These are phyloP conservation scores for Bursaphelenchus mucronatus DNA, from an alignment of 1,140 invertebrate genomes.

Conservation along the genomic window DNA sequence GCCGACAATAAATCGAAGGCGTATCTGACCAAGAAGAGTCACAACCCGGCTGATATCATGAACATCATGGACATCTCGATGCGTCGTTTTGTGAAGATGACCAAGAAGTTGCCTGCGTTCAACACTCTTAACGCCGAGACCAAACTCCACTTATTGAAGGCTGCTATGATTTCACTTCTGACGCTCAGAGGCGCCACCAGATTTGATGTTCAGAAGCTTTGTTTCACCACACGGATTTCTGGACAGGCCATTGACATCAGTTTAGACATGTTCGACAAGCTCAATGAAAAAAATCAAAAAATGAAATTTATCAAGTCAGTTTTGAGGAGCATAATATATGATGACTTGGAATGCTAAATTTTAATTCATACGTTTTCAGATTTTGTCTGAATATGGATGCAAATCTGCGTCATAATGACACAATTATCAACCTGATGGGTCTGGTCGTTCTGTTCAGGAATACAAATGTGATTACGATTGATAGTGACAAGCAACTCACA, in stretches of 20 bases:
- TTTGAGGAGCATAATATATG: conserved; percentile 28
- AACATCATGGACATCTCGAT: conserved; percentile 58
- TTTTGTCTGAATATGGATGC: conserved; percentile 31
- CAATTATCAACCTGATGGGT: conserved; percentile 43
- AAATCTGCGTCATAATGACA: conserved; percentile 33
- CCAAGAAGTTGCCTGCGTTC: conserved; percentile 52
- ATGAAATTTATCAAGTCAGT: conserved; percentile 20
- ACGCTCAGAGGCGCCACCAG: conserved; percentile 38
- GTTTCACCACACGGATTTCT: neutral
- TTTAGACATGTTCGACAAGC: conserved; percentile 51
- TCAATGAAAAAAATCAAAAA: conserved; percentile 42
- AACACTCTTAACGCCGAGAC: conserved; percentile 47
- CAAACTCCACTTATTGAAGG: conserved; percentile 63
- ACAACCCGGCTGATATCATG: conserved; percentile 51
- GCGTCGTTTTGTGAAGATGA: conserved; percentile 55
- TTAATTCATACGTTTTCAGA: conserved; percentile 26
- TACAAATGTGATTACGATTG: conserved; percentile 11
- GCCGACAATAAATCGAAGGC: conserved; percentile 19
- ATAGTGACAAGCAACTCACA: conserved; percentile 35
- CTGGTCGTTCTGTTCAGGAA: conserved; percentile 46
- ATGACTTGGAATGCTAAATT: conserved; percentile 19
- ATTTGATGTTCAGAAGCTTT: conserved; percentile 2
- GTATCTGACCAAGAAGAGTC: conserved; percentile 27
- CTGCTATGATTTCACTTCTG: conserved; percentile 50
- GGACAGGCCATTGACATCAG: conserved; percentile 20